Evolutionary conservation across 2,888 invertebrate genomes (phyloP).

Genomic region (Amorpha juglandis): DNA sequence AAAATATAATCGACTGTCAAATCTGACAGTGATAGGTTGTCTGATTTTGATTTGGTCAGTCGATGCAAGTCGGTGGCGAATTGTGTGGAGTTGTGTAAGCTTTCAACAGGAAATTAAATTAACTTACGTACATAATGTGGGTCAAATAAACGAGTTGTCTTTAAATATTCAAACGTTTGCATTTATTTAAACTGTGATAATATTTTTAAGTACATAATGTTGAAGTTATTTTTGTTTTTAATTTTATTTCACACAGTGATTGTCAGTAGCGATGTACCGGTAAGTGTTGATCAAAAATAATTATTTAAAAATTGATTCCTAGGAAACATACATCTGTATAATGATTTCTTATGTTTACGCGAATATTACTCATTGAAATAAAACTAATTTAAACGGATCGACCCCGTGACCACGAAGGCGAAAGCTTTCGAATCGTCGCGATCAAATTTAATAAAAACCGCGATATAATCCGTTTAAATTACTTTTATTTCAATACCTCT

Average conservation of each 20-base stretch:
- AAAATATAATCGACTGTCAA: slow-evolving; percentile 29
- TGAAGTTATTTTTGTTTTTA: slow-evolving; percentile 46
- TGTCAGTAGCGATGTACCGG: slow-evolving; percentile 37
- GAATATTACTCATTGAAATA: no score
- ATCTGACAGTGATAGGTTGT: slow-evolving; percentile 27
- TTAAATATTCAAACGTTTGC: slow-evolving; percentile 31
- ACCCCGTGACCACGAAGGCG: no score
- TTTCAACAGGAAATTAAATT: no score
- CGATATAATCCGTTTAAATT: no score
- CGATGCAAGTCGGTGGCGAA: no score
- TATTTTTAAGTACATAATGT: slow-evolving; percentile 51
- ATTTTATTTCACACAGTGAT: slow-evolving; percentile 44
- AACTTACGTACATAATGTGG: neutral
- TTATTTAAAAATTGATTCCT: slow-evolving; percentile 8
- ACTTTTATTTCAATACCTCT: no score
- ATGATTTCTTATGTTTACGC: no score
- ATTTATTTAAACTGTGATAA: slow-evolving; percentile 57
- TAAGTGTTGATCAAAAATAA: slow-evolving; percentile 16
- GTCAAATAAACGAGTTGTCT: neutral
- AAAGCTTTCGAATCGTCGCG: no score
- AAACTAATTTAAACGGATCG: no score
- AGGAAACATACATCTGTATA: no score
- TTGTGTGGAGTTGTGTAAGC: neutral
- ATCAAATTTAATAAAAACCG: no score
- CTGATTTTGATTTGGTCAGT: neutral